Evolutionary conservation across 2,888 invertebrate genomes (phyloP).

Genomic region (Cephus pygmeus): DNA sequence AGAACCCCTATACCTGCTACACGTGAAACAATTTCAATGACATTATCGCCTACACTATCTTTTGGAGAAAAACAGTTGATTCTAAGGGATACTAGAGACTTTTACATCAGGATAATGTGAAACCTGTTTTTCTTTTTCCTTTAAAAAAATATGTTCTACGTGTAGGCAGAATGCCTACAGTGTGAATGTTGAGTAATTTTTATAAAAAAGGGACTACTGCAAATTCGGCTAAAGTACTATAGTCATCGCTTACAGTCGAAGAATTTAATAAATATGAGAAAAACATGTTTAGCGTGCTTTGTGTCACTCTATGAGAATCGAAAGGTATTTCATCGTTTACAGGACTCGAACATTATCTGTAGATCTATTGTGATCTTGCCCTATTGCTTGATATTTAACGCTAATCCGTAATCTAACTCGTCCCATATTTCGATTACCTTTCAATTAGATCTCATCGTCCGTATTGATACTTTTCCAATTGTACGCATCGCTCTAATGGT

Average conservation of each 20-base stretch:
- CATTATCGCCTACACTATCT: too few species aligned
- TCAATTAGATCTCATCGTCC: background rate
- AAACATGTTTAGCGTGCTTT: background rate
- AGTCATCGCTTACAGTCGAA: background rate
- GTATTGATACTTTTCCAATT: background rate
- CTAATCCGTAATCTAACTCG: background rate
- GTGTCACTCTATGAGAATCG: background rate
- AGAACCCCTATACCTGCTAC: background rate
- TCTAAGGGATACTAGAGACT: too few species aligned
- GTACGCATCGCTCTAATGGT: background rate
- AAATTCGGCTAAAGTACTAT: background rate
- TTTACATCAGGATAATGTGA: background rate
- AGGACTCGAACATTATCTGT: background rate
- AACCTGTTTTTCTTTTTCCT: background rate
- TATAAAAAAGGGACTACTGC: background rate
- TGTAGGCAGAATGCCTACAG: too few species aligned
- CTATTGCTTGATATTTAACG: background rate
- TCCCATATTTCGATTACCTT: background rate
- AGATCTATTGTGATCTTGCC: background rate
- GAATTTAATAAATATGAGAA: background rate
- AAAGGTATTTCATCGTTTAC: background rate
- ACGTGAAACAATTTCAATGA: background rate
- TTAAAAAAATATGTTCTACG: background rate
- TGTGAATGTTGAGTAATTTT: background rate
- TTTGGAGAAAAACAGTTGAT: too few species aligned